phyloP scores from a whole-genome alignment of 2,888 invertebrate species.

The Lycia hirtaria region DNA sequence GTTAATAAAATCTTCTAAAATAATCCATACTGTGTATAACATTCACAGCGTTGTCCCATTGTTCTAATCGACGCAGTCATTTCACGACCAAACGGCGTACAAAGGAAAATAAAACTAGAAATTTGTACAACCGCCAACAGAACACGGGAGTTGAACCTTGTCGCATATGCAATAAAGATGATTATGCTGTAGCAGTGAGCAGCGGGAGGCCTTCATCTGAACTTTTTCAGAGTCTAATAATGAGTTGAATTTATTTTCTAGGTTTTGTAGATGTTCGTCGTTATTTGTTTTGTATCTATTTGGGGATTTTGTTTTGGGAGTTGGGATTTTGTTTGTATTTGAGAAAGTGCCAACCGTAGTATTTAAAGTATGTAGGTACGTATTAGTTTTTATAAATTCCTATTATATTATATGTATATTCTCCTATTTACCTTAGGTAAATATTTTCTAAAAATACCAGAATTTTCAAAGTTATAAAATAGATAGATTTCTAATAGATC shows the following conservation, averaged over 20 bases:
- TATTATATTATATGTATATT: no score
- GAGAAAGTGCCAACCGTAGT: no score
- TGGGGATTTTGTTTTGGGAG: not conserved
- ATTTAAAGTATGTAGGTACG: no score
- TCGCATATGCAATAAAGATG: not conserved
- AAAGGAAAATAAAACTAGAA: constrained; percentile 31
- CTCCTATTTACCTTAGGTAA: no score
- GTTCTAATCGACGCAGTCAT: constrained; percentile 29
- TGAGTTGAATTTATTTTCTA: constrained; percentile 26
- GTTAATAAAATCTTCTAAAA: not conserved
- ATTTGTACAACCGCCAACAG: constrained; percentile 15
- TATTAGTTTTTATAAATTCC: no score
- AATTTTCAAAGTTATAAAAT: no score
- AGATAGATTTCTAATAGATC: no score
- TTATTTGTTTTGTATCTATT: constrained; percentile 11
- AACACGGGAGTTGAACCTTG: constrained; percentile 10
- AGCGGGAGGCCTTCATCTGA: constrained; percentile 6
- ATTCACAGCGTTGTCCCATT: constrained; percentile 2
- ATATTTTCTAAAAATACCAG: no score
- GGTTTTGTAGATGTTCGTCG: constrained; percentile 12
- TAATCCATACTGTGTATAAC: constrained; percentile 12
- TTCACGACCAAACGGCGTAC: constrained; percentile 27
- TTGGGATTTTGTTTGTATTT: not conserved
- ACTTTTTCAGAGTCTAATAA: constrained; percentile 20
- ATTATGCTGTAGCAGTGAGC: not conserved